These are phyloP conservation scores for Pomacea canaliculata DNA, from an alignment of 2,888 invertebrate species.

Conservation along the genomic window DNA sequence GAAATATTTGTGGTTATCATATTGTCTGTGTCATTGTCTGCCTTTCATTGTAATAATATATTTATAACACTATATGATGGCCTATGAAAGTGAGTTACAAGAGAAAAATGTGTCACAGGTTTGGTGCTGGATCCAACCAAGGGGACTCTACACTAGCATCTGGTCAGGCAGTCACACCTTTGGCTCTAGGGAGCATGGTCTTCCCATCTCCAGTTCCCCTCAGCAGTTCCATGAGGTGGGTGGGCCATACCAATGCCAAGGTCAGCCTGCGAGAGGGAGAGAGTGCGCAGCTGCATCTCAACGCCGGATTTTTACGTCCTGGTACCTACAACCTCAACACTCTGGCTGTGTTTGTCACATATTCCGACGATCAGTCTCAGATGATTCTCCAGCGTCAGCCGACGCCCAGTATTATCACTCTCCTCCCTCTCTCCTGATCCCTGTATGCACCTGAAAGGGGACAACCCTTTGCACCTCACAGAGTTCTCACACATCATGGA, in stretches of 20 bases:
- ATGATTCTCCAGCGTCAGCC: constrained; percentile 61
- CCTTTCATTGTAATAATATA: too few species aligned
- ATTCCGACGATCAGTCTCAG: constrained; percentile 52
- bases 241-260: constrained; percentile 60
- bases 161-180: neutral
- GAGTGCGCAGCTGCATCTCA: constrained; percentile 50
- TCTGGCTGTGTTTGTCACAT: constrained; percentile 60
- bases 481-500: neutral
- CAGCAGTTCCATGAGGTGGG: constrained; percentile 59
- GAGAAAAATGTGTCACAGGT: too few species aligned
- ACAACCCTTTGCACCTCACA: too few species aligned
- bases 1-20: too few species aligned
- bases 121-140: neutral
- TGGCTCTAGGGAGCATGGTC: constrained; percentile 10
- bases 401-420: constrained; percentile 49
- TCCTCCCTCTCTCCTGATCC: constrained; percentile 16
- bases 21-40: too few species aligned
- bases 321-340: constrained; percentile 67
- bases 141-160: neutral
- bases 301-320: constrained; percentile 62
- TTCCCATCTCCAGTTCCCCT: constrained; percentile 19
- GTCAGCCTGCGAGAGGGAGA: constrained; percentile 51
- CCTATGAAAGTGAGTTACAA: too few species aligned
- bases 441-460: neutral
- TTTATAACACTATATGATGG: too few species aligned